Percentiles rank a stretch among this genome's conserved stretches.
Evolutionary conservation across 1,140 invertebrate genomes (phyloP).

Genomic region (Drosophila kepulauana): DNA sequence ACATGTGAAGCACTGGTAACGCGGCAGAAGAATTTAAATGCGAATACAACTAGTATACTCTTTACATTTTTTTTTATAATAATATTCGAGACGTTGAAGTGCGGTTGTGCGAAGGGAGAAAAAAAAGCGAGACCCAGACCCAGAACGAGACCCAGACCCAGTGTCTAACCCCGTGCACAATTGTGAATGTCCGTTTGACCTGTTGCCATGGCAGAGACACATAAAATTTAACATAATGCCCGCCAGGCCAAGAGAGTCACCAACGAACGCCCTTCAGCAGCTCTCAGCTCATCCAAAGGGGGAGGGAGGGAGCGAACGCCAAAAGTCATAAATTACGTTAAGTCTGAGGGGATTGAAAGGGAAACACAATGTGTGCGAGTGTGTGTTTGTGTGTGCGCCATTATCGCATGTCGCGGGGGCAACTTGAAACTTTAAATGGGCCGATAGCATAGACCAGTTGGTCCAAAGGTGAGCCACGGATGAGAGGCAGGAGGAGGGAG

Average conservation of each 20-base stretch:
- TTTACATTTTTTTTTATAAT: neutral
- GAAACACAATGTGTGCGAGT: neutral
- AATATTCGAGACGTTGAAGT: slow-evolving; percentile 14
- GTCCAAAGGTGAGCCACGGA: neutral
- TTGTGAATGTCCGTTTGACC: slow-evolving; percentile 43
- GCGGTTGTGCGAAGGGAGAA: neutral
- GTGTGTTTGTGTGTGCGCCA: slow-evolving; percentile 17
- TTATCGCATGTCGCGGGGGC: slow-evolving; percentile 37
- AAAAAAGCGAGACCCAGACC: no score
- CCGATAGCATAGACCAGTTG: neutral
- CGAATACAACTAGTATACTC: neutral
- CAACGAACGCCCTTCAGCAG: no score
- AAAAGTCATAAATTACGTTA: slow-evolving; percentile 61
- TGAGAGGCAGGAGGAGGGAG: neutral
- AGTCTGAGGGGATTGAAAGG: slow-evolving; percentile 15
- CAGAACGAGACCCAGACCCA: no score
- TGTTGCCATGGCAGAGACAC: slow-evolving; percentile 63
- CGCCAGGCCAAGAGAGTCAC: neutral
- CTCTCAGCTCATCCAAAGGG: neutral
- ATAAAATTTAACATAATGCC: slow-evolving; percentile 65
- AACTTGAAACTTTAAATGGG: slow-evolving; percentile 47
- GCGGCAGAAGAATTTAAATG: neutral
- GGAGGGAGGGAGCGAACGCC: neutral
- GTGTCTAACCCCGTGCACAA: slow-evolving; percentile 5
- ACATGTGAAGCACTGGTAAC: slow-evolving; percentile 26